These are phyloP conservation scores for Mastomys natalensis DNA, from an alignment of 2,113 vertebrate species.

Conservation along the genomic window DNA sequence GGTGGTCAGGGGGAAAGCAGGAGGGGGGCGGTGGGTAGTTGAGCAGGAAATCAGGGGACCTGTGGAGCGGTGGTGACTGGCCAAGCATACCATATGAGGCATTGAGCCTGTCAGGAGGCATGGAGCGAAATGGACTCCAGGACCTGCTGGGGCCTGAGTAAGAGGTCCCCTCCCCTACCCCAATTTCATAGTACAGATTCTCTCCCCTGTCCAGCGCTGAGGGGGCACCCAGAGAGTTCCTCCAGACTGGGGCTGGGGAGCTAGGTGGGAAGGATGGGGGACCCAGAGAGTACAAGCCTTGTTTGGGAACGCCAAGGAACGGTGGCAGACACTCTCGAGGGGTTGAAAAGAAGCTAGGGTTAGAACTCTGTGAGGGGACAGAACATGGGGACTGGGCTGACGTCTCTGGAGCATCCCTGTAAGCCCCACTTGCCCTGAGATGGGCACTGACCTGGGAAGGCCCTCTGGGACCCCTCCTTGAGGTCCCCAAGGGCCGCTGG, in stretches of 20 bases:
- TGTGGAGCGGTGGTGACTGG: slow-evolving; percentile 78
- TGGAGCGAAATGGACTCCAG: slow-evolving; percentile 83
- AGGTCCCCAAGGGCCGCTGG: slow-evolving; percentile 70
- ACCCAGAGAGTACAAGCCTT: slow-evolving; percentile 66
- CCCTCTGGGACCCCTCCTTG: slow-evolving; percentile 67
- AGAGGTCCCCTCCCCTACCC: slow-evolving; percentile 77
- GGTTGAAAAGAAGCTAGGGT: slow-evolving; percentile 55
- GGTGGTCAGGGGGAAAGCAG: slow-evolving; percentile 81
- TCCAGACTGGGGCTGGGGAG: slow-evolving; percentile 79
- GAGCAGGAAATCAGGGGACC: slow-evolving; percentile 74
- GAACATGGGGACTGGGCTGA: slow-evolving; percentile 38
- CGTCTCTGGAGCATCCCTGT: slow-evolving; percentile 5
- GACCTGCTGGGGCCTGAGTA: slow-evolving; percentile 81
- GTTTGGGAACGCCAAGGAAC: slow-evolving; percentile 69
- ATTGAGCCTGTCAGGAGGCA: slow-evolving; percentile 80
- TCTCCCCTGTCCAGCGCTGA: slow-evolving; percentile 80
- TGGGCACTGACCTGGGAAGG: slow-evolving; percentile 72
- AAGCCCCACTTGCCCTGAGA: neutral
- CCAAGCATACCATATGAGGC: slow-evolving; percentile 82
- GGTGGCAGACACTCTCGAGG: slow-evolving; percentile 68
- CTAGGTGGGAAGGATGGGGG: slow-evolving; percentile 81
- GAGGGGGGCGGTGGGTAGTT: slow-evolving; percentile 70
- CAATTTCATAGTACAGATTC: slow-evolving; percentile 90
- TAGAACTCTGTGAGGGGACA: slow-evolving; percentile 61
- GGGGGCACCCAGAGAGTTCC: slow-evolving; percentile 62